A percentile compares a stretch with the other conserved stretches of the same genome.
phyloP scores from a whole-genome alignment of 2,797 vertebrate genomes.

The Scleropages formosus region DNA sequence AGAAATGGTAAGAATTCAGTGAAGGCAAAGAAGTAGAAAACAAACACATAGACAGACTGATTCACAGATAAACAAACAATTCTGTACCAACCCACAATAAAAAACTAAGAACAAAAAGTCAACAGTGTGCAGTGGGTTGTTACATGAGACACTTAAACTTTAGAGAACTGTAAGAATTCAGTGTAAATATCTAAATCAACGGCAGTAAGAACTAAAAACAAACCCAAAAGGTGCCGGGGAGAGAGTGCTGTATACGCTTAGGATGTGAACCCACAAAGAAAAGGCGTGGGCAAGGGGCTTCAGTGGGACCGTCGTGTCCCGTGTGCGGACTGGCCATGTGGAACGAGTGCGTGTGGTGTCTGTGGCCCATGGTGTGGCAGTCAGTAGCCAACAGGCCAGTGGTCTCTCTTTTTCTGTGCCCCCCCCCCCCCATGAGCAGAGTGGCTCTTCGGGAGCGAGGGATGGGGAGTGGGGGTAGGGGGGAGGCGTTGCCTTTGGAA shows the following conservation, averaged over 20 bases:
- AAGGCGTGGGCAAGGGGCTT: neutral
- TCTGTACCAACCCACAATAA: no score
- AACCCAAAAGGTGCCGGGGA: neutral
- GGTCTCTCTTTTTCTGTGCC: neutral
- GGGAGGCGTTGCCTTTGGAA: conserved; percentile 42
- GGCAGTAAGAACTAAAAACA: neutral
- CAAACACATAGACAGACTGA: no score
- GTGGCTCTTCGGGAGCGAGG: conserved; percentile 53
- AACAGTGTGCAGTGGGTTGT: no score
- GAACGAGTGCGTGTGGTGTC: conserved; percentile 37
- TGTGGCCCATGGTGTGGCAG: conserved; percentile 31
- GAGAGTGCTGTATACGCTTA: neutral
- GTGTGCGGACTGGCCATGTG: neutral
- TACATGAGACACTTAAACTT: no score
- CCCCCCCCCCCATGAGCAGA: conserved; percentile 52
- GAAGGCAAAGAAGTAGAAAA: no score
- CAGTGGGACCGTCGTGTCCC: neutral
- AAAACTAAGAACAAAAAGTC: no score
- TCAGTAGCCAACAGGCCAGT: conserved; percentile 6
- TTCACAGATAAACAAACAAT: no score
- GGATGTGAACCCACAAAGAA: no score
- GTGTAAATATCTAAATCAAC: neutral
- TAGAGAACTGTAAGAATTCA: no score
- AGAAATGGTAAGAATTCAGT: no score
- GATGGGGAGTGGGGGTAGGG: no score